Evolutionary conservation across 2,888 invertebrate genomes (phyloP), one percentile per base, ranked within the genome.

Genomic region (Melieria crassipennis): DNA sequence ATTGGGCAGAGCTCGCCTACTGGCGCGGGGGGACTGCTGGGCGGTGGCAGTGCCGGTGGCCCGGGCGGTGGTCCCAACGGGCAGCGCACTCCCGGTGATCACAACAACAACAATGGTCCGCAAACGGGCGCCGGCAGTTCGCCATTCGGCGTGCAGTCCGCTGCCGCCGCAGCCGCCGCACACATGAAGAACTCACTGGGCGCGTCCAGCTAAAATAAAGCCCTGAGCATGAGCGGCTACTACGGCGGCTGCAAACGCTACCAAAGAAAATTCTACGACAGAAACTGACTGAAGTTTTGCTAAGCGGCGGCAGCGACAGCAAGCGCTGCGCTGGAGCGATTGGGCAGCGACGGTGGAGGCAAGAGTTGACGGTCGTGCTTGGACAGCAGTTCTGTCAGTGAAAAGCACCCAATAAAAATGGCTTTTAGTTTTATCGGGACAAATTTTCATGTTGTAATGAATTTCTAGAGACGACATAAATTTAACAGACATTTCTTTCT

Each of bases 151-250:
- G 81, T 84, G 16, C 82, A 82, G 63, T 83, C 83, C 10, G 81
- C 74, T 9, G 76, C 82, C 10, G 81, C 74, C 10, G 76, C 82
- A 48, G 82, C 84, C 73, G 83, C 85, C 75, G 82, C 86, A 63
- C 87, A 87, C 73, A 86, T 87, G 85, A 87, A 87, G 78, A 86
- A 84, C 69, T 82, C 86, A 56, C 74, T 86, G 71, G 86, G 86
- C 50, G 85, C 87, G 77, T 85, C 86, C 78, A 86, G 86, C 86
- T 86, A 86, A 86, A 86, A 85, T 80, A 85, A 83, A 85, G 85
- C 85, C 81, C 73, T 79, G 71, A 78, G 80, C 78, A 82, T 82
- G 82, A 73, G 61, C 56, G 78, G 76, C 76, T 77, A 77, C 57
- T 62, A 72, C 63, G 70, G 69, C 62, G 78, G 76, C 80, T 83